phyloP scores from a whole-genome alignment of 1,140 invertebrate genomes.

The Drosophila lowei region DNA sequence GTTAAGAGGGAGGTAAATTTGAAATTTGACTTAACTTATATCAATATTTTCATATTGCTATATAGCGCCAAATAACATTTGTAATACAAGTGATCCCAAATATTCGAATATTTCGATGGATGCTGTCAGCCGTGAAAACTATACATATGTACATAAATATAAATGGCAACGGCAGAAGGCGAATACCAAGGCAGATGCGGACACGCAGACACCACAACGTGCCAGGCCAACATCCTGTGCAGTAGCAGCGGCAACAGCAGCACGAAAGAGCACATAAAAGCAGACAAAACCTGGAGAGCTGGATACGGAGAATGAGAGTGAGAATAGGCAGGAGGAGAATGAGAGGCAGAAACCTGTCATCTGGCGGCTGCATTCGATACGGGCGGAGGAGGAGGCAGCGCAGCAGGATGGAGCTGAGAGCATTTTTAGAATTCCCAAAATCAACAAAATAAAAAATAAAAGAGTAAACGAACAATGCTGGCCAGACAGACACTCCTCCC shows the following conservation, averaged over 20 bases:
- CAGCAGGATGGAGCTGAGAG: constrained; percentile 45
- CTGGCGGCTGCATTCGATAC: constrained; percentile 50
- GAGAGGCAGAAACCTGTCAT: constrained; percentile 61
- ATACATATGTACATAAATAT: background rate
- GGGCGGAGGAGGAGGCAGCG: constrained; percentile 32
- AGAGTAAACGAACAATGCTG: constrained; percentile 36
- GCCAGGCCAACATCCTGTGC: constrained; percentile 64
- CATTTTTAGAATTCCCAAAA: constrained; percentile 77
- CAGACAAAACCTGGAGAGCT: constrained; percentile 5
- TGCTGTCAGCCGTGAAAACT: too few species aligned
- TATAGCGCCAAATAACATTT: too few species aligned
- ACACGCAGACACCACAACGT: constrained; percentile 49
- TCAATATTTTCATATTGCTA: too few species aligned
- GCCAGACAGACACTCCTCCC: constrained; percentile 21
- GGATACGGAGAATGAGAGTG: constrained; percentile 6
- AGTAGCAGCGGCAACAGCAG: constrained; percentile 25
- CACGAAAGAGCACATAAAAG: constrained; percentile 19
- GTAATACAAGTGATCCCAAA: too few species aligned
- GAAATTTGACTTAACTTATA: too few species aligned
- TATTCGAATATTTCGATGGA: too few species aligned
- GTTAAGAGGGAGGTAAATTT: too few species aligned
- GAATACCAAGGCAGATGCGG: constrained; percentile 36
- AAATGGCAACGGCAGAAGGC: constrained; percentile 45
- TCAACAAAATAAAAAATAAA: constrained; percentile 54
- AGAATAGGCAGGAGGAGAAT: constrained; percentile 19